These are phyloP conservation scores for Pica pica DNA, from an alignment of 2,113 vertebrate species.

Conservation along the genomic window DNA sequence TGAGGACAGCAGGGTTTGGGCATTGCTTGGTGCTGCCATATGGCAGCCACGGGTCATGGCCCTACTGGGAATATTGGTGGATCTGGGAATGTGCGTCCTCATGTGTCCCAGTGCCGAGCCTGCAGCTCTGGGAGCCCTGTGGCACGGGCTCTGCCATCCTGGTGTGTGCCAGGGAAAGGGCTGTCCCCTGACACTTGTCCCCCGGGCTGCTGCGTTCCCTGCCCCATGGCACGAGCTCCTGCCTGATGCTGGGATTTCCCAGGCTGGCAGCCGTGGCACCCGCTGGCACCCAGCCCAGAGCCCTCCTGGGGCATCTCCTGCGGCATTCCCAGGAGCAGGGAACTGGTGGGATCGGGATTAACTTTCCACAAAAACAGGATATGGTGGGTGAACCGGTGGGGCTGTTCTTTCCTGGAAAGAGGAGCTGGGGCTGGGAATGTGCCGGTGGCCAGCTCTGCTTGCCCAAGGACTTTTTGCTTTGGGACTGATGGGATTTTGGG, in stretches of 20 bases:
- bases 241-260: not conserved
- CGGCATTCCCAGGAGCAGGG: not conserved
- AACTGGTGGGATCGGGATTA: not conserved
- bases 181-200: not conserved
- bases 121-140: not conserved
- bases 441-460: accelerated
- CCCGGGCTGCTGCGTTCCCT: accelerated
- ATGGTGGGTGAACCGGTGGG: not conserved
- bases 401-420: not conserved
- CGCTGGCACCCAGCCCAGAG: not conserved
- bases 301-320: not conserved
- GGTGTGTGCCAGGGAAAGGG: not conserved
- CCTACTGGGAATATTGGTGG: accelerated
- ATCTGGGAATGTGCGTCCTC: not conserved
- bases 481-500: not conserved
- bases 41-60: accelerated
- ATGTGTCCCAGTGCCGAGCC: accelerated
- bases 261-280: not conserved
- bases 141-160: not conserved
- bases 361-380: slow-evolving; percentile 78
- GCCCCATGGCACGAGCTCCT: accelerated
- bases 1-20: not conserved
- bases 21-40: accelerated
- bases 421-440: not conserved
- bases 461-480: accelerated